Conservation (phyloP, 2,113 vertebrate species). For the Eira barbara region DNA sequence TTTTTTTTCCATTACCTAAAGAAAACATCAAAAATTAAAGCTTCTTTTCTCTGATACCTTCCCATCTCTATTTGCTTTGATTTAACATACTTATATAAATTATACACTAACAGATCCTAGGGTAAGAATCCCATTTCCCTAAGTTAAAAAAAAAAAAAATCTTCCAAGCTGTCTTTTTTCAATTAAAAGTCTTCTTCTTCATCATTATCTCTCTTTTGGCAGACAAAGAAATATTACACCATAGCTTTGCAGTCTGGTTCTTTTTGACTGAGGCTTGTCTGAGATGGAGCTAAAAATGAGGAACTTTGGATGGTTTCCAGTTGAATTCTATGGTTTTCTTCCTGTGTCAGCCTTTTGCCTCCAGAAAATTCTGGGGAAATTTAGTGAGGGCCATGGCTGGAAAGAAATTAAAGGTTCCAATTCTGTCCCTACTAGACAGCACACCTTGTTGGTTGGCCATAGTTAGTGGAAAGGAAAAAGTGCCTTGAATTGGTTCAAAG, state of each 20-base stretch:
- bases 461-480: background rate
- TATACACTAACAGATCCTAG: background rate
- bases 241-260: conserved; percentile 56
- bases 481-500: background rate
- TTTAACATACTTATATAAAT: background rate
- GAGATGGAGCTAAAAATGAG: conserved; percentile 54
- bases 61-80: background rate
- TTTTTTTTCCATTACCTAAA: background rate
- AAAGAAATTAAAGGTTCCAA: conserved; percentile 2
- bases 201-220: conserved; percentile 48
- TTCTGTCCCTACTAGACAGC: background rate
- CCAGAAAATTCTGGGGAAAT: conserved; percentile 50
- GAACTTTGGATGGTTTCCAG: conserved; percentile 63
- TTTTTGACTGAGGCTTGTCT: conserved; percentile 43
- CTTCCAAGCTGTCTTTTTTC: background rate
- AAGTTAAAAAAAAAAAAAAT: conserved; percentile 39
- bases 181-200: conserved; percentile 62
- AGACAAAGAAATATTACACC: conserved; percentile 65
- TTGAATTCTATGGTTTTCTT: conserved; percentile 55
- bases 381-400: background rate
- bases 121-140: conserved; percentile 27
- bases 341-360: conserved; percentile 12
- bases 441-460: background rate
- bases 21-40: background rate
- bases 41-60: background rate